These are phyloP conservation scores for Nomada fabriciana DNA, from an alignment of 2,888 invertebrate species.

Conservation along the genomic window DNA sequence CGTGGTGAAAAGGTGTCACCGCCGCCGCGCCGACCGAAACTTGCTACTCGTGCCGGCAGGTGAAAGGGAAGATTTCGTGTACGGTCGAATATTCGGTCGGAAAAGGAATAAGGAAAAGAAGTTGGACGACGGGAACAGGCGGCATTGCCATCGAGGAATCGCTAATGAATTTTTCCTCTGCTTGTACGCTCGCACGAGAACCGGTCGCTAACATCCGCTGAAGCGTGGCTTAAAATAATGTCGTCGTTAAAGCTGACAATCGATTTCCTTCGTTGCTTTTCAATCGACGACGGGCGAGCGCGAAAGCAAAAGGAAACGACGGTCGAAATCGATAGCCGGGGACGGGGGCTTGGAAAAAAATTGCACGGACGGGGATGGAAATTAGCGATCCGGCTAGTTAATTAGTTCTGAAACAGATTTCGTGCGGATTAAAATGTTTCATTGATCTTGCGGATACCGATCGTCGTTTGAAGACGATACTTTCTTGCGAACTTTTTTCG, in stretches of 20 bases:
- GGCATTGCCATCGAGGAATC: slow-evolving; percentile 30
- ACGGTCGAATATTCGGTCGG: slow-evolving; percentile 17
- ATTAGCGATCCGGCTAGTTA: slow-evolving; percentile 33
- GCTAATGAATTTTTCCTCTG: slow-evolving; percentile 39
- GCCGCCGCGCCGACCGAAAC: slow-evolving; percentile 7
- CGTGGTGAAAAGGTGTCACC: background rate
- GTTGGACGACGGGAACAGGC: slow-evolving; percentile 4
- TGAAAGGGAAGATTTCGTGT: slow-evolving; percentile 15
- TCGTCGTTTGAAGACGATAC: slow-evolving; percentile 3
- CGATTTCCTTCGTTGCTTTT: slow-evolving; percentile 37
- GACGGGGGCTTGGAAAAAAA: background rate
- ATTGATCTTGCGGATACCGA: slow-evolving; percentile 36
- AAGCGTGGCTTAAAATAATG: slow-evolving; percentile 41
- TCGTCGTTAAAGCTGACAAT: slow-evolving; percentile 35
- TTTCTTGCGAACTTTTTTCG: slow-evolving; percentile 13
- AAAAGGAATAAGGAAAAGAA: background rate
- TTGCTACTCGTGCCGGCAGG: slow-evolving; percentile 16
- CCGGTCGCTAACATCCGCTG: slow-evolving; percentile 18
- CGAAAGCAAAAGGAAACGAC: slow-evolving; percentile 18
- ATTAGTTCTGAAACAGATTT: slow-evolving; percentile 54
- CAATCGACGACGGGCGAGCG: slow-evolving; percentile 10
- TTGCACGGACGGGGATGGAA: slow-evolving; percentile 23
- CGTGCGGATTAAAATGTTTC: slow-evolving; percentile 42
- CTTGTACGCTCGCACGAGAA: background rate
- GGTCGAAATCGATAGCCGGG: background rate